Conservation (phyloP, 2,888 invertebrate genomes). For the Chelonus formosanus region DNA sequence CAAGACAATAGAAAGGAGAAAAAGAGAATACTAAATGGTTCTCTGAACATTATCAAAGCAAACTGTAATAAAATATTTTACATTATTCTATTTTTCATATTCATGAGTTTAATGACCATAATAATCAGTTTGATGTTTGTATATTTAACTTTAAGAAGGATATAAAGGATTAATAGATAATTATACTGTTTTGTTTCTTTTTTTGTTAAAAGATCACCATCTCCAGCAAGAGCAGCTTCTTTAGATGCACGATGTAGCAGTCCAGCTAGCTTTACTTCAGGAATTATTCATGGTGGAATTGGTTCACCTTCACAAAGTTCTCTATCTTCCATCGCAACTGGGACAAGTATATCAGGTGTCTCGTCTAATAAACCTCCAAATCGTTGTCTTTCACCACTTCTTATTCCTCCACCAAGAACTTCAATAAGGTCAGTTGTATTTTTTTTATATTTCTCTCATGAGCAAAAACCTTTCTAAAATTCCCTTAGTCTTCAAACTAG, state of each 20-base stretch:
- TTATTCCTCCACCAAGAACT: slow-evolving; percentile 76
- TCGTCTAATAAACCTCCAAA: slow-evolving; percentile 50
- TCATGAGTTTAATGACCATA: too few relatives aligned
- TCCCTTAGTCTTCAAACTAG: too few relatives aligned
- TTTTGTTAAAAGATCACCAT: slow-evolving; percentile 71
- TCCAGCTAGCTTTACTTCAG: slow-evolving; percentile 64
- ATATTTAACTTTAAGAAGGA: too few relatives aligned
- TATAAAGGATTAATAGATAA: too few relatives aligned
- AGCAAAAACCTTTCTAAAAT: not conserved
- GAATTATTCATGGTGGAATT: slow-evolving; percentile 64
- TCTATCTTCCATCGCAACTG: slow-evolving; percentile 71
- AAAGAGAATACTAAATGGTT: too few relatives aligned
- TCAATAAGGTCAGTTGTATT: slow-evolving; percentile 53
- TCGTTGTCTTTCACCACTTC: slow-evolving; percentile 79
- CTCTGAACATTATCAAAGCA: too few relatives aligned
- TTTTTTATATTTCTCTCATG: not conserved
- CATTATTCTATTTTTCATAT: too few relatives aligned
- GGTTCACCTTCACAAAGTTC: slow-evolving; percentile 78
- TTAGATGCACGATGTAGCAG: slow-evolving; percentile 77
- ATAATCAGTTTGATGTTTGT: too few relatives aligned
- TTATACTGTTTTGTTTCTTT: not conserved
- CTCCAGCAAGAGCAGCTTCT: slow-evolving; percentile 81
- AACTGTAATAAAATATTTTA: too few relatives aligned
- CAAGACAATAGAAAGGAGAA: too few relatives aligned
- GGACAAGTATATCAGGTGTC: slow-evolving; percentile 61